Conservation (phyloP, 2,797 vertebrate genomes). For the Notamacropus eugenii region DNA sequence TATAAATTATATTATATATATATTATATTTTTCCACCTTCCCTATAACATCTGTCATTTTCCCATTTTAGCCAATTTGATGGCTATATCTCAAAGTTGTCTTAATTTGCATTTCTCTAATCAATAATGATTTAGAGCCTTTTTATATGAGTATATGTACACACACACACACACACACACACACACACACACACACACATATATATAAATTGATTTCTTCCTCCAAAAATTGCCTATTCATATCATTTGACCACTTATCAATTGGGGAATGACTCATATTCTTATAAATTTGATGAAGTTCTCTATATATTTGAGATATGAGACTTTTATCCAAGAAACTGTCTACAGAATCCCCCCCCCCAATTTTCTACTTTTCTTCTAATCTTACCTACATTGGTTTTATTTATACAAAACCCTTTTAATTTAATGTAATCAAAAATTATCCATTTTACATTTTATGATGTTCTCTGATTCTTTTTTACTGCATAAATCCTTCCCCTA, state of each 20-base stretch:
- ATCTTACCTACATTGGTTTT: not conserved
- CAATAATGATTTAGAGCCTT: not conserved
- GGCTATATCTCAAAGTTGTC: not conserved
- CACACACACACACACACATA: not conserved
- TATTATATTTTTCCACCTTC: not conserved
- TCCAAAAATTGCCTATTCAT: not conserved
- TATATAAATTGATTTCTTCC: not conserved
- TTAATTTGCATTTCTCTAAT: not conserved
- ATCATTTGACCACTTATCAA: not conserved
- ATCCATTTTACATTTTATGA: not conserved
- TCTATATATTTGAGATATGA: not conserved
- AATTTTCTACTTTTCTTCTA: not conserved
- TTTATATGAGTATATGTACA: not conserved
- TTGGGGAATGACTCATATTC: not conserved
- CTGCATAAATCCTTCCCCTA: not conserved
- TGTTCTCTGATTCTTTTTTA: not conserved
- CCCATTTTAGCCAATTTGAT: not conserved
- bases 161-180: not conserved
- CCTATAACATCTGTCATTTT: not conserved
- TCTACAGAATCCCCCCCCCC: not conserved
- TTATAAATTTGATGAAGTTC: not conserved
- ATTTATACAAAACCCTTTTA: not conserved
- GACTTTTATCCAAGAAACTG: not conserved
- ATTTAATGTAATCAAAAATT: not conserved
- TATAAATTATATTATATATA: too few relatives aligned